Evolutionary conservation across 2,888 invertebrate species (phyloP).

Genomic region (Myathropa florea): DNA sequence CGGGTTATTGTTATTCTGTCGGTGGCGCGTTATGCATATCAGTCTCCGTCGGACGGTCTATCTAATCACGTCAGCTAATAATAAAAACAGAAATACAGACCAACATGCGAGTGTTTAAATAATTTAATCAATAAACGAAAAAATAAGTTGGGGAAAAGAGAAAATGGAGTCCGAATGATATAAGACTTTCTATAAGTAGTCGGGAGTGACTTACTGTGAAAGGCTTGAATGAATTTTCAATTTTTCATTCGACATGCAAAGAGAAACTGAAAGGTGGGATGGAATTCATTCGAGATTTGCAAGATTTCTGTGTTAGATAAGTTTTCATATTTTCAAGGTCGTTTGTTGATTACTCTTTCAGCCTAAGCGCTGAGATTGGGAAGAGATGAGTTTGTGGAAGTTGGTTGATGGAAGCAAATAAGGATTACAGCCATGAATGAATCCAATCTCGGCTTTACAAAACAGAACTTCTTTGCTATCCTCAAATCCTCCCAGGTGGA

Average conservation of each 20-base stretch:
- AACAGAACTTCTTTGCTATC: too few species aligned
- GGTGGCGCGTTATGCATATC: conserved; percentile 26
- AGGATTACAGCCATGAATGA: too few species aligned
- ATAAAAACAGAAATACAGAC: not conserved
- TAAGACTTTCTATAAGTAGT: conserved; percentile 14
- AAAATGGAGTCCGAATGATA: conserved; percentile 21
- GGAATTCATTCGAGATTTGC: too few species aligned
- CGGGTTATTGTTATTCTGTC: conserved; percentile 37
- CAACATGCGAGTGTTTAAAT: conserved; percentile 11
- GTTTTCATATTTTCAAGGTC: too few species aligned
- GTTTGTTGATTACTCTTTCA: too few species aligned
- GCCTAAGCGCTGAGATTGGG: too few species aligned
- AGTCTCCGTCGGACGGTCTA: conserved; percentile 13
- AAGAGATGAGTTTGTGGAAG: too few species aligned
- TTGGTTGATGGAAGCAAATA: too few species aligned
- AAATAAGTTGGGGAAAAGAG: not conserved
- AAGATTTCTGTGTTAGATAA: too few species aligned
- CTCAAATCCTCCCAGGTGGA: too few species aligned
- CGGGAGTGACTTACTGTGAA: not conserved
- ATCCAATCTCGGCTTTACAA: too few species aligned
- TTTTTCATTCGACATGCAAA: not conserved
- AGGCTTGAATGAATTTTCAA: not conserved
- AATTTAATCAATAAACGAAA: conserved; percentile 32
- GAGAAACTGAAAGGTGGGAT: not conserved
- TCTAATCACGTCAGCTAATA: conserved; percentile 17